A percentile compares a stretch with the other conserved stretches of the same genome.
These are phyloP conservation scores for Dasysyrphus albostriatus DNA, from an alignment of 2,888 invertebrate species.

Conservation along the genomic window DNA sequence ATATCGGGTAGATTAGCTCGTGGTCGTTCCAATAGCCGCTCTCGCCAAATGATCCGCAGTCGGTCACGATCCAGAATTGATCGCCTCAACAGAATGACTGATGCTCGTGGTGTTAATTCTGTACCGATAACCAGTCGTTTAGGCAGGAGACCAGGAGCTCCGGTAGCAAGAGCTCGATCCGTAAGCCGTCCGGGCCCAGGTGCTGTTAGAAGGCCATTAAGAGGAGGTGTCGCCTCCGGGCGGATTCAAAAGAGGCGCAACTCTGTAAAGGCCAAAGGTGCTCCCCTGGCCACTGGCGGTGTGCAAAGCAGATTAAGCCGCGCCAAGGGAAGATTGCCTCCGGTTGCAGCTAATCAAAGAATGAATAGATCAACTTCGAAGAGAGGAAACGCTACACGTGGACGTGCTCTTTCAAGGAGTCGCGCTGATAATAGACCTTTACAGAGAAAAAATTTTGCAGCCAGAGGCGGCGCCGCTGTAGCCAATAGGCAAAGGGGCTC, in stretches of 20 bases:
- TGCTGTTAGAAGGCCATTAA: constrained; percentile 73
- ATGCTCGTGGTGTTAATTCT: constrained; percentile 25
- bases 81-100: constrained; percentile 41
- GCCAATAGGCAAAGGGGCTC: constrained; percentile 42
- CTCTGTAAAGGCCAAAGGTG: constrained; percentile 64
- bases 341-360: constrained; percentile 39
- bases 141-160: constrained; percentile 79
- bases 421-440: constrained; percentile 44
- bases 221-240: constrained; percentile 79
- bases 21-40: constrained; percentile 59
- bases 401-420: constrained; percentile 79
- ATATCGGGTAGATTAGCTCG: constrained; percentile 64
- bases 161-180: constrained; percentile 73
- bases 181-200: constrained; percentile 52
- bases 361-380: constrained; percentile 59
- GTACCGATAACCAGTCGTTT: constrained; percentile 81
- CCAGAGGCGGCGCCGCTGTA: constrained; percentile 15
- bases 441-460: constrained; percentile 43
- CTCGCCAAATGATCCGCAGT: constrained; percentile 67
- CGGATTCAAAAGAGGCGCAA: constrained; percentile 80
- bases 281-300: constrained; percentile 38
- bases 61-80: constrained; percentile 77
- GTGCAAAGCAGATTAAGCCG: constrained; percentile 67
- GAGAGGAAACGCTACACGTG: constrained; percentile 78
- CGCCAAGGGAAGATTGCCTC: constrained; percentile 79